Evolutionary conservation across 2,888 invertebrate genomes (phyloP), one percentile per base, ranked within the genome.

Genomic region (Tryphoninae sp.): DNA sequence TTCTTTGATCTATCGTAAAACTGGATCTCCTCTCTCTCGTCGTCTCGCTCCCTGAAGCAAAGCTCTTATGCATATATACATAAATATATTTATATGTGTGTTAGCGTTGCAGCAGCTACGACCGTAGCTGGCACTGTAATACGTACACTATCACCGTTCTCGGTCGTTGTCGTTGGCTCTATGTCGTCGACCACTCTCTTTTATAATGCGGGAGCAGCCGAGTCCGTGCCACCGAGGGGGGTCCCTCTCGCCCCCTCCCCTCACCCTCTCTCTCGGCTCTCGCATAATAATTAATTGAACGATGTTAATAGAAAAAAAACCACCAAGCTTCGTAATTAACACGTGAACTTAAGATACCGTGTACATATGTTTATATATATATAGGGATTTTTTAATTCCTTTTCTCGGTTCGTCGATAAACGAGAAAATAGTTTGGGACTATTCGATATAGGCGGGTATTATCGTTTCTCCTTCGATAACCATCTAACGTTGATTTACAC

Each of bases 1-100:
- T 89, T 90, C 89, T 90, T 91, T 90, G 89, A 88, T 90, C 89
- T 90, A 91, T 90, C 90, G 88, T 86, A 85, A 88, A 90, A 89
- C 88, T 88, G 87, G 87, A 90, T 90, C 89, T 90, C 83, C 75
- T 75, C 80, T 69, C 71, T 75, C 82, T 58, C 73, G n/a, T 55
- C 49, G 7, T 1, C 8, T 58, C 58, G 68, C 23, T 51, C 33
- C 40, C 16, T 61, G 40, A 22, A 26, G 59, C 67, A 42, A 75
- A 45, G 65, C 77, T 69, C 23, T 61, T 22, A 62, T 71, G 71
- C 45, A 8, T 69, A 45, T 42, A 49, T 67, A 67, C 42, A 40
- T 67, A 49, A 13, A 65, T 26, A 65, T 45, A 23, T 40, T n/a
- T 42, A 45, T 45, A 45, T 45, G 7, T 45, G 13, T 16, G 45